These are phyloP conservation scores for Apamea monoglypha DNA, from an alignment of 2,888 invertebrate species.

Conservation along the genomic window DNA sequence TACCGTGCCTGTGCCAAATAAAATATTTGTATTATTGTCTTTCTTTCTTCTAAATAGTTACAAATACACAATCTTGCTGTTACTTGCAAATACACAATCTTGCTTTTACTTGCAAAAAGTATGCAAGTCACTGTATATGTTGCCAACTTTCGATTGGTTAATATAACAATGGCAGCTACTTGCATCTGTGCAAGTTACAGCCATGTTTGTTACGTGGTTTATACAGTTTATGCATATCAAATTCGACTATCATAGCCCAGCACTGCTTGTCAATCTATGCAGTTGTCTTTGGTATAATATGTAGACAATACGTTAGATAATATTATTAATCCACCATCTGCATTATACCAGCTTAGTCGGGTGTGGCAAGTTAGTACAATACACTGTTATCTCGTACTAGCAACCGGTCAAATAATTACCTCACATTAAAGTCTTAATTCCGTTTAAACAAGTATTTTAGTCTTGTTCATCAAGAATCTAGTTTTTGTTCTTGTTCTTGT, in stretches of 20 bases:
- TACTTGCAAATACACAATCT: background rate
- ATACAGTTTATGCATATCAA: background rate
- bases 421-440: background rate
- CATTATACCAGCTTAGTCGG: conserved; percentile 4
- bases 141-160: background rate
- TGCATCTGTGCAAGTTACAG: background rate
- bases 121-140: background rate
- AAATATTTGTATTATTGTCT: too few species aligned
- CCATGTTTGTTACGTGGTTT: background rate
- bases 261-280: background rate
- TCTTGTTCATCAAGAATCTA: background rate
- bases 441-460: background rate
- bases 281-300: background rate
- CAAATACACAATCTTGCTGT: background rate
- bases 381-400: background rate
- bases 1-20: too few species aligned
- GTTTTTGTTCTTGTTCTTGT: background rate
- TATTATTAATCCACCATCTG: background rate
- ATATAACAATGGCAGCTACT: background rate
- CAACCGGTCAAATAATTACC: background rate
- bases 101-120: too few species aligned
- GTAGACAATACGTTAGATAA: background rate
- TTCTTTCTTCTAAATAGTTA: background rate
- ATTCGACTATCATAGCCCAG: background rate
- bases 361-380: conserved; percentile 3